phyloP scores from a whole-genome alignment of 2,113 vertebrate species.

The Ceyx cyanopectus region DNA sequence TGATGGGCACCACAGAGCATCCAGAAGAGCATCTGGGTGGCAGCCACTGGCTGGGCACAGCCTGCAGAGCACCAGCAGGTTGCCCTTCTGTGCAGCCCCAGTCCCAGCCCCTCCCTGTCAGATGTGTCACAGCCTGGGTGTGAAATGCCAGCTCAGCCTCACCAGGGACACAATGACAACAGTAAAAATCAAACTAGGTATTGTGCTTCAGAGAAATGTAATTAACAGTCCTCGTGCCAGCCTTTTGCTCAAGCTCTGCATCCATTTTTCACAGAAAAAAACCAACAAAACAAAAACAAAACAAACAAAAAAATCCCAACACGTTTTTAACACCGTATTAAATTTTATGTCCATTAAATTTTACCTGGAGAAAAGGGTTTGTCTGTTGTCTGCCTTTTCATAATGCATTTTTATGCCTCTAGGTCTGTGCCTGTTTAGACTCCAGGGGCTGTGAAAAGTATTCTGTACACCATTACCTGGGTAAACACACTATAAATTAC shows the following conservation, averaged over 20 bases:
- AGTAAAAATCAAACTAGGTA: slow-evolving; percentile 1
- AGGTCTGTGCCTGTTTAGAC: slow-evolving; percentile 54
- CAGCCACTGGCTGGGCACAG: background rate
- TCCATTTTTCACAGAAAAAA: background rate
- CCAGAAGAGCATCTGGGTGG: background rate
- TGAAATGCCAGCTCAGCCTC: background rate
- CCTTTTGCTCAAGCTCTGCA: background rate
- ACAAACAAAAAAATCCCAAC: background rate
- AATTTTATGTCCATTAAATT: slow-evolving; percentile 68
- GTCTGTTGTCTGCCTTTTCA: slow-evolving; percentile 65
- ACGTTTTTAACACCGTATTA: slow-evolving; percentile 31
- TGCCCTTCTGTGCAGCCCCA: background rate
- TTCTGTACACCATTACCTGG: slow-evolving; percentile 63
- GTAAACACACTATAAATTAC: slow-evolving; percentile 75
- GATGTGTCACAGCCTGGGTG: background rate
- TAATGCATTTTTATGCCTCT: slow-evolving; percentile 67
- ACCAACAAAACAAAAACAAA: background rate
- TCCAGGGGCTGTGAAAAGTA: slow-evolving; percentile 52
- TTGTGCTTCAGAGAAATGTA: slow-evolving; percentile 1
- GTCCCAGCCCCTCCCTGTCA: background rate
- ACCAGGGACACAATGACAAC: background rate
- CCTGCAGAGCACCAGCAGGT: slow-evolving; percentile 1
- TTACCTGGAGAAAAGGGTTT: slow-evolving; percentile 59
- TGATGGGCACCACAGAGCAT: background rate
- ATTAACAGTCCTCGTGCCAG: slow-evolving; percentile 22